Conservation (phyloP, 1,140 invertebrate genomes). For the Drosophila insularis region DNA sequence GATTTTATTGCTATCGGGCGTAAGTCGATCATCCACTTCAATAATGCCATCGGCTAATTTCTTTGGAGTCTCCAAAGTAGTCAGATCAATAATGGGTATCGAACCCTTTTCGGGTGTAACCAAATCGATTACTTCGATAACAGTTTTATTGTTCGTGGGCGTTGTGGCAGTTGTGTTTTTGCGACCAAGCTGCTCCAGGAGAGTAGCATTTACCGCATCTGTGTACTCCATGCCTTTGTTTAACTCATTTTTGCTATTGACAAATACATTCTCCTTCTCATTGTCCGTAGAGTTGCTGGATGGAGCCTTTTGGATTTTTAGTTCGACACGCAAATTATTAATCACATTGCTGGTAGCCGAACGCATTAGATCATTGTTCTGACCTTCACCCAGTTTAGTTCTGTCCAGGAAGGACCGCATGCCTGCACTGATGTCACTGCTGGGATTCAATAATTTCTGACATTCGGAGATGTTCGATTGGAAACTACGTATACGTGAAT, state of each 20-base stretch:
- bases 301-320: slow-evolving; percentile 71
- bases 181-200: slow-evolving; percentile 68
- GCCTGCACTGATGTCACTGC: slow-evolving; percentile 88
- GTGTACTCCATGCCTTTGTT: slow-evolving; percentile 81
- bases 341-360: slow-evolving; percentile 76
- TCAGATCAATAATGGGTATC: slow-evolving; percentile 73
- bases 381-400: slow-evolving; percentile 65
- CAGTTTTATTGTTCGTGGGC: slow-evolving; percentile 66
- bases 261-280: slow-evolving; percentile 81
- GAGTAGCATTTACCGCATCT: slow-evolving; percentile 75
- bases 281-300: slow-evolving; percentile 76
- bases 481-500: slow-evolving; percentile 91
- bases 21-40: slow-evolving; percentile 36
- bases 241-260: slow-evolving; percentile 78
- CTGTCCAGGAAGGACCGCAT: slow-evolving; percentile 88
- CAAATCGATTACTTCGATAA: slow-evolving; percentile 76
- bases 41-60: slow-evolving; percentile 41
- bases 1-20: slow-evolving; percentile 69
- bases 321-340: slow-evolving; percentile 73
- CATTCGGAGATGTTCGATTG: slow-evolving; percentile 93
- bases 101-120: slow-evolving; percentile 72
- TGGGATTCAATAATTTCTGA: slow-evolving; percentile 92
- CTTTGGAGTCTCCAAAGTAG: slow-evolving; percentile 54
- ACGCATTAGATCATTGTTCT: slow-evolving; percentile 64
- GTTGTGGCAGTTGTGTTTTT: slow-evolving; percentile 62